Conservation (phyloP, 2,797 vertebrate species). For the Paguma larvata region DNA sequence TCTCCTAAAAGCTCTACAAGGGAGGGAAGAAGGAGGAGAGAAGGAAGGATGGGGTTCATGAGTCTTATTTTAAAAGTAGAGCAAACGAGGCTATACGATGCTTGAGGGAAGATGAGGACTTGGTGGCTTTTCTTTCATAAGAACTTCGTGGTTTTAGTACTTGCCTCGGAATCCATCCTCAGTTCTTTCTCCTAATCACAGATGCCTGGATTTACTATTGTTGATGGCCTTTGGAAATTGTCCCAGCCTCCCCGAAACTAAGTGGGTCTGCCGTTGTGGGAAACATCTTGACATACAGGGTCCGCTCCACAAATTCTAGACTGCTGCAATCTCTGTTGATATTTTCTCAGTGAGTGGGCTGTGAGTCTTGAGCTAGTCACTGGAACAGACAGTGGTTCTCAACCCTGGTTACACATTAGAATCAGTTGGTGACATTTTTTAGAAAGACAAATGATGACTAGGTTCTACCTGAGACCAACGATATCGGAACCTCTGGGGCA, state of each 20-base stretch:
- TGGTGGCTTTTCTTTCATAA: background rate
- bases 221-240: slow-evolving; percentile 17
- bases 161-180: background rate
- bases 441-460: background rate
- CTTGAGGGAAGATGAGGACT: background rate
- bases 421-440: background rate
- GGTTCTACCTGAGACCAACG: background rate
- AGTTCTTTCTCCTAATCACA: background rate
- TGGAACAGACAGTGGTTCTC: background rate
- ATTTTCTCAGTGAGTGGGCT: background rate
- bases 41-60: background rate
- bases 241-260: background rate
- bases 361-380: background rate
- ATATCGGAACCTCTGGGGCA: background rate
- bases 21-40: background rate
- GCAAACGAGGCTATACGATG: background rate
- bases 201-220: background rate
- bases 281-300: background rate
- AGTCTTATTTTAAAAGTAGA: slow-evolving; percentile 18
- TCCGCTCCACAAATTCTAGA: background rate
- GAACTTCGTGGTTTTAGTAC: background rate
- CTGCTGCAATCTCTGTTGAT: background rate
- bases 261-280: background rate
- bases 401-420: background rate
- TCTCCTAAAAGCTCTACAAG: background rate